Conservation (phyloP, 2,797 vertebrate genomes). For the Tapera naevia region DNA sequence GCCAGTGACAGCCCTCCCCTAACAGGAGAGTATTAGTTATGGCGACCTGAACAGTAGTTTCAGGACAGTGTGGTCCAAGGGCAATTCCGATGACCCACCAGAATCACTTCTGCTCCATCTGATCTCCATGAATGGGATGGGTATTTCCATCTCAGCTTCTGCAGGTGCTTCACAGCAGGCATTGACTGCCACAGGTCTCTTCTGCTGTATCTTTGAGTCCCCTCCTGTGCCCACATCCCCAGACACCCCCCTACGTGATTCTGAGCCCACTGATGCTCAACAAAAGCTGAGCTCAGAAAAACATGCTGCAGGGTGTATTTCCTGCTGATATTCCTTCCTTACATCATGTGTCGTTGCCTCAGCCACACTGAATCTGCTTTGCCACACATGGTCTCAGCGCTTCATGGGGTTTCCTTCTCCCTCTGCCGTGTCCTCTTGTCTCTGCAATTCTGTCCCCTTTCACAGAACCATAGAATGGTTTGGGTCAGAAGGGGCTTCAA, state of each 20-base stretch:
- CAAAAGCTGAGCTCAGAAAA: background rate
- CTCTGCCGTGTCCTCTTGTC: background rate
- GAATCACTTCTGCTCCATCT: background rate
- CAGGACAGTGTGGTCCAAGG: background rate
- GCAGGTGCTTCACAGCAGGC: background rate
- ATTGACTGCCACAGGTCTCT: background rate
- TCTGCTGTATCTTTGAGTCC: background rate
- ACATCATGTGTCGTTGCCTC: accelerated
- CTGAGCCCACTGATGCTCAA: background rate
- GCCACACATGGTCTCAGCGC: background rate
- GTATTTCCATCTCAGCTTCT: background rate
- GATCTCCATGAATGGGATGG: background rate
- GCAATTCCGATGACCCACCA: background rate
- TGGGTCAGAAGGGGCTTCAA: too few species aligned
- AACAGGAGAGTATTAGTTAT: background rate
- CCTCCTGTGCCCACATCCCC: background rate
- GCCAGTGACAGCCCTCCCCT: background rate
- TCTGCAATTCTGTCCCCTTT: background rate
- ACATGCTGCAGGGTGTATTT: background rate
- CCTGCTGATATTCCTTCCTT: background rate
- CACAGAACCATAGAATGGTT: too few species aligned
- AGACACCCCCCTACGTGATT: background rate
- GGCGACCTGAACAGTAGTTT: background rate
- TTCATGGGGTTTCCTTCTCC: background rate
- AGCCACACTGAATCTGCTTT: background rate